Evolutionary conservation across 2,113 vertebrate species (phyloP), one percentile per base, ranked within the genome.

Genomic region (Sarotherodon lohbergeri): DNA sequence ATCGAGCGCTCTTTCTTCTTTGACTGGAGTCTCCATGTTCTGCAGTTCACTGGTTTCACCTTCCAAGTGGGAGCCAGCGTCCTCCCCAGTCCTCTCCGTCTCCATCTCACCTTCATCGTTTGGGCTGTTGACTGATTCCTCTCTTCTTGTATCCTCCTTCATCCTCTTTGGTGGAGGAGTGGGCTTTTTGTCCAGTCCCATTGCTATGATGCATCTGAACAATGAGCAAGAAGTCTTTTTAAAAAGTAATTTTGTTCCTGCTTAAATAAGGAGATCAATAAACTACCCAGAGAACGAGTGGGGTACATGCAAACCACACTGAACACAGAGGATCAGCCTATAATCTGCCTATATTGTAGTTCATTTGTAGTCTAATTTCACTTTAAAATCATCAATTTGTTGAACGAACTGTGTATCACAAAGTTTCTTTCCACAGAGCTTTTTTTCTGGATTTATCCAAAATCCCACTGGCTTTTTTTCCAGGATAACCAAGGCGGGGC

Each of bases 161-260:
- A 61, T 27, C 86, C 91, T 96, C 85, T 91, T 96, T 56, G 97
- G 97, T 56, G 97, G 96, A 87, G 96, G 95, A 41, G 73, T 93
- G 2, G 96, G 94, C 82, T 97, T 98, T 92, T 96, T 98, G 93
- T 99, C 98, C 91, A 98, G 93, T 8, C 97, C 97, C 97, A 97
- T 96, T 0, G 97, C 96, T 85, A 98, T 96, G 83, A 99, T 97
- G 91, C 99, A 99, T 90, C 98, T 99, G 48, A 46, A 81, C 10
- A 76, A 34, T 22, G 34, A 81, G 54, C 59, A 29, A 46, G 48
- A 11, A 39, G 16, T 39, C 13, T 27, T 0, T 29, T 50, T 32
- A 76, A 76, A 76, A 48, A 76, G 22, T 11, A 3, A 29, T 17
- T 48, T 50, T 76, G 61, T 76, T 50, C 71, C 43, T 50, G 24